These are phyloP conservation scores for Sphaeridia pumilis DNA, from an alignment of 2,888 invertebrate species.

Conservation along the genomic window DNA sequence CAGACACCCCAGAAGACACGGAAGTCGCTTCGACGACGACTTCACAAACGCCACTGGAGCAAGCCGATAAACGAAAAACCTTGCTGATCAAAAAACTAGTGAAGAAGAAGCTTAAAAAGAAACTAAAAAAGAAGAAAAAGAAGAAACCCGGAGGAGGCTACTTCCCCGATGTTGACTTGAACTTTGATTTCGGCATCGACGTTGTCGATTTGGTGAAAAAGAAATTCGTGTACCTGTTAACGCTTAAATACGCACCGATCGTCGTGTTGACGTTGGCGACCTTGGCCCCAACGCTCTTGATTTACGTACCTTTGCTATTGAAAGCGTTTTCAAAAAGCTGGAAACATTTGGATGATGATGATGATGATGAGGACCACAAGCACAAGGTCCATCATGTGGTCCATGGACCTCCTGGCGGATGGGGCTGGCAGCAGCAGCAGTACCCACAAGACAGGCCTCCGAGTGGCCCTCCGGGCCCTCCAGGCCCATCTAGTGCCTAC, in stretches of 20 bases:
- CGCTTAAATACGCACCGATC: constrained; percentile 23
- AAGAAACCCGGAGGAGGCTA: constrained; percentile 5
- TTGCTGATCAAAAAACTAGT: background rate
- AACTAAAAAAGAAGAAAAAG: background rate
- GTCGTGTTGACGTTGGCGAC: constrained; percentile 17
- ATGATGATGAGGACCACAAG: background rate
- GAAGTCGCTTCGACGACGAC: no score
- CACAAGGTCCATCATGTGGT: background rate
- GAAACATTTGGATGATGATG: background rate
- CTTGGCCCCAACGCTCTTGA: background rate
- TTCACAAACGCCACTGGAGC: background rate
- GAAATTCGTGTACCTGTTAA: constrained; percentile 18
- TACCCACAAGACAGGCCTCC: background rate
- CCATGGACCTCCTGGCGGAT: background rate
- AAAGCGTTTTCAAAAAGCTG: background rate
- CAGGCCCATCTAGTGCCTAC: no score
- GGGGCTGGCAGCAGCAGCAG: background rate
- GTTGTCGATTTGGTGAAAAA: constrained; percentile 22
- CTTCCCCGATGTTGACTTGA: constrained; percentile 11
- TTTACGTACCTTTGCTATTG: background rate
- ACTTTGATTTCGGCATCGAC: constrained; percentile 22
- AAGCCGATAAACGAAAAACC: no score
- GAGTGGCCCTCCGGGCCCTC: background rate
- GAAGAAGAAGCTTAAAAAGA: constrained; percentile 8
- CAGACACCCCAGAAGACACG: no score